Evolutionary conservation across 2,113 vertebrate species (phyloP).

Genomic region (Pampusana beccarii): DNA sequence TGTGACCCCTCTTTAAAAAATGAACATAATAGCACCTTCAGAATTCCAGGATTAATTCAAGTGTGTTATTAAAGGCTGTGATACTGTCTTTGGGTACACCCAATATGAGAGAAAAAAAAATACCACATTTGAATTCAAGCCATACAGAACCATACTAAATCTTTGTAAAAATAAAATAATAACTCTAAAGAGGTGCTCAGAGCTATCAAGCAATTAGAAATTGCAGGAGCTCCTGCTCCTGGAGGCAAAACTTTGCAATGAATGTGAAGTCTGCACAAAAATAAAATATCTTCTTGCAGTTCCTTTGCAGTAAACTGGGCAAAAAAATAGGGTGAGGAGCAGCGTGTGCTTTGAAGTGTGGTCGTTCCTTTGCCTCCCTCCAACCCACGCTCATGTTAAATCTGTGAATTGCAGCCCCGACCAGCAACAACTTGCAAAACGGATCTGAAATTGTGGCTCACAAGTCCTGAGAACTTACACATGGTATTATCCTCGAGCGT

Average conservation of each 20-base stretch:
- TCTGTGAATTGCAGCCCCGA: too few species aligned
- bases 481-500: too few species aligned
- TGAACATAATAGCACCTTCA: background rate
- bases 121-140: background rate
- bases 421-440: too few species aligned
- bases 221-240: background rate
- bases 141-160: background rate
- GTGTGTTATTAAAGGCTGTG: slow-evolving; percentile 17
- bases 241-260: background rate
- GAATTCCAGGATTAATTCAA: slow-evolving; percentile 43
- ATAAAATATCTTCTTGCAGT: background rate
- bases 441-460: too few species aligned
- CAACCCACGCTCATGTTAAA: too few species aligned
- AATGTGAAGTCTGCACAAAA: background rate
- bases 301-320: too few species aligned
- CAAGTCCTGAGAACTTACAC: too few species aligned
- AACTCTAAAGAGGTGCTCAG: background rate
- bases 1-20: slow-evolving; percentile 16
- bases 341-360: too few species aligned
- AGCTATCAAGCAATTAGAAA: background rate
- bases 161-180: background rate
- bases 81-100: background rate
- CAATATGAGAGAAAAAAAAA: background rate
- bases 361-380: too few species aligned
- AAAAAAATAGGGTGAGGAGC: too few species aligned